These are phyloP conservation scores for Melolontha melolontha DNA, from an alignment of 2,888 invertebrate genomes.

Conservation along the genomic window DNA sequence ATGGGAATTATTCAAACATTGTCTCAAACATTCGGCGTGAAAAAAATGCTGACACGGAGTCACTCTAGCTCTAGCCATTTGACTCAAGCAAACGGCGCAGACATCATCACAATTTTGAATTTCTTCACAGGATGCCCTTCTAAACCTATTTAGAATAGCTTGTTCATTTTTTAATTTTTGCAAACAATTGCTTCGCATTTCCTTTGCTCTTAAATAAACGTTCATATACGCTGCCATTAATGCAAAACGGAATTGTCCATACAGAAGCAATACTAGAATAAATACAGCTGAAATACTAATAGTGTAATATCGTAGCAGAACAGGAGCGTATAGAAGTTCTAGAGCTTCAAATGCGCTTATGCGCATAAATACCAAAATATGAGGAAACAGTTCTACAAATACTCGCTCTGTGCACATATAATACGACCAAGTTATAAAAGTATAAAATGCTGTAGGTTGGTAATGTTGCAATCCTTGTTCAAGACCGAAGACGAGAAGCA, in stretches of 20 bases:
- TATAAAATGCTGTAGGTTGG: constrained; percentile 76
- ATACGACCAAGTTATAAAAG: constrained; percentile 75
- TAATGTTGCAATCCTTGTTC: constrained; percentile 82
- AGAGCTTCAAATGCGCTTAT: constrained; percentile 77
- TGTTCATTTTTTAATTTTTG: constrained; percentile 71
- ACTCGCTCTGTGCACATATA: constrained; percentile 80
- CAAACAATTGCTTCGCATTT: constrained; percentile 71
- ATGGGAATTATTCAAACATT: constrained; percentile 77
- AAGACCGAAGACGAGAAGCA: constrained; percentile 79
- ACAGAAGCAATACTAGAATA: constrained; percentile 68
- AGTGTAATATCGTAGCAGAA: constrained; percentile 73
- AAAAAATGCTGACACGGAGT: constrained; percentile 86
- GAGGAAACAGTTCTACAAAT: constrained; percentile 75
- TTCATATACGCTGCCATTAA: constrained; percentile 74
- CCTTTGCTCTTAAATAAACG: constrained; percentile 75
- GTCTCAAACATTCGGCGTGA: constrained; percentile 81
- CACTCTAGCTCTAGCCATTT: constrained; percentile 78
- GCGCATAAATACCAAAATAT: constrained; percentile 70
- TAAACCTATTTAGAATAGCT: constrained; percentile 72
- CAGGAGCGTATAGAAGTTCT: constrained; percentile 77
- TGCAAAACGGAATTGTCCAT: constrained; percentile 72
- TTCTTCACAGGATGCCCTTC: constrained; percentile 75
- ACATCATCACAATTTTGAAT: constrained; percentile 79
- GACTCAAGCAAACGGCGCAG: constrained; percentile 81
- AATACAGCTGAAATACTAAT: constrained; percentile 70